Evolutionary conservation across 2,888 invertebrate genomes (phyloP).

Genomic region (Nebria brevicollis): DNA sequence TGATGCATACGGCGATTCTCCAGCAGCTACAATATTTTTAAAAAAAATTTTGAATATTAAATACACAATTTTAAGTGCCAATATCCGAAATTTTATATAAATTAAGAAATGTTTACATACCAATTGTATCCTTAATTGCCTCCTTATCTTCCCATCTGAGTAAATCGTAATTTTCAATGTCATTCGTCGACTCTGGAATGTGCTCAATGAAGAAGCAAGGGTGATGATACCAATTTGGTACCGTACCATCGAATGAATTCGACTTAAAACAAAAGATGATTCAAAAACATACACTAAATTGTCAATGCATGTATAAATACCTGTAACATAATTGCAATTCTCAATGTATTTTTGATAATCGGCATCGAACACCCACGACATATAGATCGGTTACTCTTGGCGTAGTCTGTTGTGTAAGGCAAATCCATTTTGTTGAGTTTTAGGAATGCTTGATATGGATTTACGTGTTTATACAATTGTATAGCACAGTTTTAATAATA

Average conservation of each 20-base stretch:
- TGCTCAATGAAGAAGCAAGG: slow-evolving; percentile 41
- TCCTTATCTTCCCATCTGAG: slow-evolving; percentile 32
- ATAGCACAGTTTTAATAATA: background rate
- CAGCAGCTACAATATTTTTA: slow-evolving; percentile 4
- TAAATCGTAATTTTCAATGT: slow-evolving; percentile 26
- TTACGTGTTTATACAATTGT: background rate
- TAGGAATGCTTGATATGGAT: background rate
- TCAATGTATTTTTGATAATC: slow-evolving; percentile 29
- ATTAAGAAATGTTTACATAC: background rate
- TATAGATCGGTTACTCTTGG: slow-evolving; percentile 32
- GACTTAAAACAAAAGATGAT: slow-evolving; percentile 19
- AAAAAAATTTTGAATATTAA: background rate
- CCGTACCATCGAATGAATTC: slow-evolving; percentile 29
- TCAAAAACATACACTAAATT: background rate
- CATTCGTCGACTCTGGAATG: slow-evolving; percentile 24
- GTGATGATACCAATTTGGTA: slow-evolving; percentile 41
- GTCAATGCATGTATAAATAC: background rate
- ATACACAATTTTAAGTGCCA: too few species aligned
- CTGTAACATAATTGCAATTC: slow-evolving; percentile 43
- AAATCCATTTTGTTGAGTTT: slow-evolving; percentile 25
- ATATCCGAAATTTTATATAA: too few species aligned
- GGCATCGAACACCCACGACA: slow-evolving; percentile 27
- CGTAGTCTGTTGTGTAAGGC: slow-evolving; percentile 36
- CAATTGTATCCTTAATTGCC: slow-evolving; percentile 26
- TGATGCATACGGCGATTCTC: slow-evolving; percentile 34